Conservation (phyloP, 2,888 invertebrate species). For the Phortica okadai region DNA sequence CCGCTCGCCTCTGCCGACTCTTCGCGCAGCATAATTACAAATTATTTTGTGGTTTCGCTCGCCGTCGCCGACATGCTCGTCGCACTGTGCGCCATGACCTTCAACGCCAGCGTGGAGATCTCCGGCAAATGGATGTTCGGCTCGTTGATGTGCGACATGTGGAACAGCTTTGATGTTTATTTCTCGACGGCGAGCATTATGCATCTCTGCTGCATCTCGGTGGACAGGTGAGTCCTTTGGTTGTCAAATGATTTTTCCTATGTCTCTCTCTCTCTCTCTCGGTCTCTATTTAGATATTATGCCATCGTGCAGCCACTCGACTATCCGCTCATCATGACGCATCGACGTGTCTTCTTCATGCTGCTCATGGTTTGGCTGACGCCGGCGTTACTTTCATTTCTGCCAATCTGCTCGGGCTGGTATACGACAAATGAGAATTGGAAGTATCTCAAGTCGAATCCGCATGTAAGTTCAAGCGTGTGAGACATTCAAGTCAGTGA, state of each 20-base stretch:
- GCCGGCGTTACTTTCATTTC: conserved; percentile 92
- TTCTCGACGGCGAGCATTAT: conserved; percentile 94
- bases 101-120: conserved; percentile 91
- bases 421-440: conserved; percentile 92
- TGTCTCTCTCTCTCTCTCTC: no score
- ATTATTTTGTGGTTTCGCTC: conserved; percentile 96
- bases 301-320: conserved; percentile 94
- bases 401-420: conserved; percentile 96
- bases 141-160: conserved; percentile 93
- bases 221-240: conserved; percentile 80
- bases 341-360: conserved; percentile 87
- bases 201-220: conserved; percentile 95
- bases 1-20: neutral
- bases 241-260: neutral
- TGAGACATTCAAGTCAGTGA: neutral
- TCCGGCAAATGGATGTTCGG: conserved; percentile 93
- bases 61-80: conserved; percentile 96
- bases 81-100: conserved; percentile 93
- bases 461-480: conserved; percentile 78
- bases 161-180: conserved; percentile 95
- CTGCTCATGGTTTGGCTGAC: conserved; percentile 93
- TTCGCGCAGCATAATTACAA: conserved; percentile 86
- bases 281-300: conserved; percentile 80
- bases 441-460: conserved; percentile 82
- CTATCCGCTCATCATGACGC: conserved; percentile 94